These are phyloP conservation scores for Aromia moschata DNA, from an alignment of 2,888 invertebrate genomes.

Conservation along the genomic window DNA sequence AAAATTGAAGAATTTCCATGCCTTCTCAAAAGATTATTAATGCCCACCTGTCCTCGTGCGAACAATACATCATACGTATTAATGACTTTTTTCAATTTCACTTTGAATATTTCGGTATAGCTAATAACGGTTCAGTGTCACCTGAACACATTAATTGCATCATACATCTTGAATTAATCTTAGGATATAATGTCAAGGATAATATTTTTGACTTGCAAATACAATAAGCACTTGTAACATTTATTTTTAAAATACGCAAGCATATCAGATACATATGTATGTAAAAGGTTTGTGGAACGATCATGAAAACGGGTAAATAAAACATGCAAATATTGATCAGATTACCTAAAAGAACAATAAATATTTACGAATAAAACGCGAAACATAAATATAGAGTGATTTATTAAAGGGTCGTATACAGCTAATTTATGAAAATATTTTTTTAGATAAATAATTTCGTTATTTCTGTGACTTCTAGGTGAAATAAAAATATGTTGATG, in stretches of 20 bases:
- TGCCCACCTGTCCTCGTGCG: too few relatives aligned
- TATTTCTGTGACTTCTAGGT: too few relatives aligned
- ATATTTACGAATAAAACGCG: too few relatives aligned
- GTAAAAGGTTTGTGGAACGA: neutral
- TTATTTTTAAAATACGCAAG: neutral
- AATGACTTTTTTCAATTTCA: neutral
- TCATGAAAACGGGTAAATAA: neutral
- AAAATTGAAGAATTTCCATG: too few relatives aligned
- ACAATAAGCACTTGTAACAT: neutral
- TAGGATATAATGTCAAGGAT: constrained; percentile 19
- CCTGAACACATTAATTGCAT: constrained; percentile 4
- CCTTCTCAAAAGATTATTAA: too few relatives aligned
- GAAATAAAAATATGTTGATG: too few relatives aligned
- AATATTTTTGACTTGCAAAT: constrained; percentile 13
- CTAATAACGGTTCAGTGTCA: neutral
- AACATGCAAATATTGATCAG: constrained; percentile 7
- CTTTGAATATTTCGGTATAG: neutral
- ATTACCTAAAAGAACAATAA: too few relatives aligned
- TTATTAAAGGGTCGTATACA: too few relatives aligned
- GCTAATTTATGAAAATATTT: too few relatives aligned
- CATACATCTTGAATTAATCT: neutral
- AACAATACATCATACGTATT: too few relatives aligned
- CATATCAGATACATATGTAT: neutral
- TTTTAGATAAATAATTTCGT: too few relatives aligned
- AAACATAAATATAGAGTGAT: too few relatives aligned